Base-by-base conservation (phyloP, 2,888 invertebrate genomes). In the Ischnus inquisitorius region DNA sequence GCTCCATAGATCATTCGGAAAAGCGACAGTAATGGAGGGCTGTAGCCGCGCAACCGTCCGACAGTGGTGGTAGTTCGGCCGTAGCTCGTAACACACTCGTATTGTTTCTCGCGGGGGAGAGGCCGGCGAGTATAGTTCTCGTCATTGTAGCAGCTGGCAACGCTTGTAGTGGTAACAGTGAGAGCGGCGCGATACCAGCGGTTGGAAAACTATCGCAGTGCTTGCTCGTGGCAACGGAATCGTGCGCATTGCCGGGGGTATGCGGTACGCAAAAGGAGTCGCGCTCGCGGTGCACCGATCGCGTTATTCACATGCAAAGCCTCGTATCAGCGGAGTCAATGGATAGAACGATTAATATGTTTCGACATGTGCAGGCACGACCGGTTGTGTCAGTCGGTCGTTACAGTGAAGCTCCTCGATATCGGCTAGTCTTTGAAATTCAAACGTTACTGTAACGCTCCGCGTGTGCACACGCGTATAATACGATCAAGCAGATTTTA, bases 11-110 rank as follows among this genome's bases (percentile, higher is more conserved):
- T 79, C 79, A 79, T 71, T 64, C 79, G 48, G 64, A 6, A 64
- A 71, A 71, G 71, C 79, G 71, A 79, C 79, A 79, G 69, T 79
- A 79, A 79, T 79, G 25, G 79, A 48, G 71, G 71, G 64, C 54
- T 71, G 54, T 64, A 54, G 51, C 39, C 39, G 51, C 10, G 19
- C 41, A 41, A 39, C 65, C n/a, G 19, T 10, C 28, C 14, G 34
- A 51, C 34, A 43, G 64, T 39, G 57, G 68, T 57, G 10, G 57
- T n/a, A 28, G 25, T 25, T 22, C 19, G 19, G 10, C 57, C 12
- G 25, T 12, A 22, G 57, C 51, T 28, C 5, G 0, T 25, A 25
- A 60, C 28, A 57, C 57, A 28, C 51, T 46, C 14, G 64, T 65
- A 51, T 39, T 34, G 39, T 39, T 64, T 41, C 57, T 76, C 67